These are phyloP conservation scores for Bombus sibiricus DNA, from an alignment of 1,140 invertebrate species.

Conservation along the genomic window DNA sequence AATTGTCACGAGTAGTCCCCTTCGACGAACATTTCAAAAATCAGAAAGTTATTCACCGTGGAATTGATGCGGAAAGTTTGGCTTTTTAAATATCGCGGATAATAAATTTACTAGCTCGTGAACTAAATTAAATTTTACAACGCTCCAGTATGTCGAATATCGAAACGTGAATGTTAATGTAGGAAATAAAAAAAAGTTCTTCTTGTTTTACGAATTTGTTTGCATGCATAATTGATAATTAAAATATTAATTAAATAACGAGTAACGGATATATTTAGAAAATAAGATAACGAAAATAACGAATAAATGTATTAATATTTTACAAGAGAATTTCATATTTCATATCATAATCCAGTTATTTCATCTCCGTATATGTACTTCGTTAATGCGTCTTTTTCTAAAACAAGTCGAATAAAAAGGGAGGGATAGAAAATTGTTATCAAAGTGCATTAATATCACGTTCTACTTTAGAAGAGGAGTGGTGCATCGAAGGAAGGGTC, in stretches of 20 bases:
- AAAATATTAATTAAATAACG: conserved; percentile 3
- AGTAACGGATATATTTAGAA: neutral
- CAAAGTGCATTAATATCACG: neutral
- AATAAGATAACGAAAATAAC: neutral
- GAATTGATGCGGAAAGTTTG: too few species aligned
- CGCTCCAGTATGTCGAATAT: neutral
- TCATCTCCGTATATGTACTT: neutral
- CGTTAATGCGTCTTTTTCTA: neutral
- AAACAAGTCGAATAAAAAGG: neutral
- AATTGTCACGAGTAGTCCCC: too few species aligned
- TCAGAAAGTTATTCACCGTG: too few species aligned
- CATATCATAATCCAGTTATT: neutral
- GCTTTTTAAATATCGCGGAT: too few species aligned
- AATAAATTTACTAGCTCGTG: too few species aligned
- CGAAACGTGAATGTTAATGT: neutral
- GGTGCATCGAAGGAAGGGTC: neutral
- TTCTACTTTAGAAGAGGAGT: neutral
- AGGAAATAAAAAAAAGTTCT: neutral
- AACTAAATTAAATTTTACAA: neutral
- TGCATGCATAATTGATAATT: neutral
- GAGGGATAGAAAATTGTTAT: neutral
- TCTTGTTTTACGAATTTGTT: neutral
- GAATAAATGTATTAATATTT: neutral
- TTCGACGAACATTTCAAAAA: too few species aligned
- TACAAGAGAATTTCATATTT: neutral